phyloP scores from a whole-genome alignment of 2,113 vertebrate genomes.

The Halichoeres trimaculatus region DNA sequence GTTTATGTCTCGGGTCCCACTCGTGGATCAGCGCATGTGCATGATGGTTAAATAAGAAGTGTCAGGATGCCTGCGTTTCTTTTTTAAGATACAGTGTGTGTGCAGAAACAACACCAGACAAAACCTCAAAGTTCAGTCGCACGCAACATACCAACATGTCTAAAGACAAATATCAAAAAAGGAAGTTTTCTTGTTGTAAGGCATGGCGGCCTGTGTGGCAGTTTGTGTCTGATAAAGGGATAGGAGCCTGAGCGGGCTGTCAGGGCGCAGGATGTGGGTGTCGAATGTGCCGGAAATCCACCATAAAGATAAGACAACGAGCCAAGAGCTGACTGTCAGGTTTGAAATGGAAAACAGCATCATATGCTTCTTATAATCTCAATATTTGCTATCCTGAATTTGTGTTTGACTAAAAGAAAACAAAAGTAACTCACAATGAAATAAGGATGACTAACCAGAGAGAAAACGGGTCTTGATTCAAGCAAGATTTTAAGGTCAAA shows the following conservation, averaged over 20 bases:
- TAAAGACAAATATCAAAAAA: slow-evolving; percentile 11
- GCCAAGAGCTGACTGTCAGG: slow-evolving; percentile 5
- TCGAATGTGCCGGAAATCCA: slow-evolving; percentile 66
- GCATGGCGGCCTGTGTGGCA: slow-evolving; percentile 21
- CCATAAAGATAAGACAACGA: slow-evolving; percentile 55
- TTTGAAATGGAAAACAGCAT: slow-evolving; percentile 6
- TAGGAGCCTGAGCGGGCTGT: slow-evolving; percentile 31
- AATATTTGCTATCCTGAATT: neutral
- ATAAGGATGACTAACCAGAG: neutral
- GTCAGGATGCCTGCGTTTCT: neutral
- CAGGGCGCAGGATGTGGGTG: slow-evolving; percentile 70
- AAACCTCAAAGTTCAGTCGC: slow-evolving; percentile 1
- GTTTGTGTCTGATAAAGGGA: slow-evolving; percentile 21
- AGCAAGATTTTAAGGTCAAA: neutral
- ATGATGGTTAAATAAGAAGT: slow-evolving; percentile 31
- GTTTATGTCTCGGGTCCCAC: slow-evolving; percentile 3
- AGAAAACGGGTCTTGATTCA: neutral
- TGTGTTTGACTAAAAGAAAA: slow-evolving; percentile 13
- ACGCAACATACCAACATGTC: neutral
- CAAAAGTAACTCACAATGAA: neutral
- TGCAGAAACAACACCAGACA: neutral
- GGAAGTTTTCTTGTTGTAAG: neutral
- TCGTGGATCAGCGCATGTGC: slow-evolving; percentile 7
- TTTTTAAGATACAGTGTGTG: neutral
- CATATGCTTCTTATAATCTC: neutral